Percentiles rank a stretch among this genome's conserved stretches.
These are phyloP conservation scores for Spodoptera frugiperda DNA, from an alignment of 1,140 invertebrate species.

Conservation along the genomic window DNA sequence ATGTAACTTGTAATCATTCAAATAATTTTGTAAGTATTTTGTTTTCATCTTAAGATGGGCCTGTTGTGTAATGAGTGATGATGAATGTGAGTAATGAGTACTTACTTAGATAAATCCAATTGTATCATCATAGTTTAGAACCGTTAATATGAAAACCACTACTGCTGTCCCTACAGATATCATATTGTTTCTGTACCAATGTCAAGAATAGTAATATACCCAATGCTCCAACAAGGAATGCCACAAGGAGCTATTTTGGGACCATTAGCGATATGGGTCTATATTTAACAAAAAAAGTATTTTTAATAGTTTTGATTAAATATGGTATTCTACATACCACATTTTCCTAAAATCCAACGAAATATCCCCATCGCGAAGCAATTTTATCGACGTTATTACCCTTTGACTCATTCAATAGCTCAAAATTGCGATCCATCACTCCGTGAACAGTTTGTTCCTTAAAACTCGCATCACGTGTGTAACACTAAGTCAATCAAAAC, in stretches of 20 bases:
- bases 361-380: neutral
- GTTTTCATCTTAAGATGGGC: too few relatives aligned
- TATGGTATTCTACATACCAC: too few relatives aligned
- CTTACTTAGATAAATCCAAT: too few relatives aligned
- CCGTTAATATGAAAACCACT: too few relatives aligned
- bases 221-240: neutral
- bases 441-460: neutral
- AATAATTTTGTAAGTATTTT: too few relatives aligned
- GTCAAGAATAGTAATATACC: neutral
- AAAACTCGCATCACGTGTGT: constrained; percentile 14
- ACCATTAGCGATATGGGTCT: neutral
- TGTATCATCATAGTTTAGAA: too few relatives aligned
- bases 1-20: too few relatives aligned
- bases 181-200: neutral
- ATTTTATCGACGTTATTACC: neutral
- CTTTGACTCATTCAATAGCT: neutral
- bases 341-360: too few relatives aligned
- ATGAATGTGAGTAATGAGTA: too few relatives aligned
- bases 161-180: too few relatives aligned
- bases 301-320: too few relatives aligned
- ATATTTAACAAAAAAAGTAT: neutral
- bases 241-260: neutral
- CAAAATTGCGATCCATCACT: neutral
- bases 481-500: constrained; percentile 12
- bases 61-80: too few relatives aligned